phyloP scores from a whole-genome alignment of 35 echinoderm and acorn worm genomes.

The Patiria miniata region DNA sequence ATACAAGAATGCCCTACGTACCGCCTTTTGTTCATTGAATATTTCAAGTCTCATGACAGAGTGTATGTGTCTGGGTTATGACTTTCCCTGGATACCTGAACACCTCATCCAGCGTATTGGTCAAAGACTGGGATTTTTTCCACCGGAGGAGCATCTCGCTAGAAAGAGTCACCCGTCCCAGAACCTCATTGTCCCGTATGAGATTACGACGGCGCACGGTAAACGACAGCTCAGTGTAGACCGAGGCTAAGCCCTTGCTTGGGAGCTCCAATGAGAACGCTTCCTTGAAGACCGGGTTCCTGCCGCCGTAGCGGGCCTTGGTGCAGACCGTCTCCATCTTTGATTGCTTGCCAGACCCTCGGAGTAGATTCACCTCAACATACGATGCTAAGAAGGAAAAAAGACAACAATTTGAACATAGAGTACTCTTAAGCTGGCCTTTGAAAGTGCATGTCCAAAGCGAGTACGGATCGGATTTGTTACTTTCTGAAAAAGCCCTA shows the following conservation, averaged over 20 bases:
- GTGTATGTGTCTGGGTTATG: background rate
- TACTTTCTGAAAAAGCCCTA: no score
- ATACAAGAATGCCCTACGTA: no score
- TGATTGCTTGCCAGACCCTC: background rate
- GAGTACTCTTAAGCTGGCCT: no score
- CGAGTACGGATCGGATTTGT: no score
- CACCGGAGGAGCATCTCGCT: slow-evolving; percentile 1
- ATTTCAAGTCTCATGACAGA: no score
- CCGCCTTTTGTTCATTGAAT: no score
- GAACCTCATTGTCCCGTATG: background rate
- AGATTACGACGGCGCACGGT: background rate
- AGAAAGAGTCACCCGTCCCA: slow-evolving; percentile 2
- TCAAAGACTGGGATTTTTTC: background rate
- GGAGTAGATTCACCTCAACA: background rate
- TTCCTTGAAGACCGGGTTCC: background rate
- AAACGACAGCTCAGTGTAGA: background rate
- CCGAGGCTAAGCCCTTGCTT: background rate
- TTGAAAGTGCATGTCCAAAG: no score
- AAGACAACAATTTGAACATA: background rate
- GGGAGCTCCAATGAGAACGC: background rate
- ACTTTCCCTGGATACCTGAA: slow-evolving; percentile 8
- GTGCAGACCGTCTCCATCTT: background rate
- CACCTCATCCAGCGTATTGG: background rate
- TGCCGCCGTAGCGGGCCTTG: background rate
- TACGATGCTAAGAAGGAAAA: background rate